These are phyloP conservation scores for Bemisia tabaci DNA, from an alignment of 1,140 invertebrate genomes.

Conservation along the genomic window DNA sequence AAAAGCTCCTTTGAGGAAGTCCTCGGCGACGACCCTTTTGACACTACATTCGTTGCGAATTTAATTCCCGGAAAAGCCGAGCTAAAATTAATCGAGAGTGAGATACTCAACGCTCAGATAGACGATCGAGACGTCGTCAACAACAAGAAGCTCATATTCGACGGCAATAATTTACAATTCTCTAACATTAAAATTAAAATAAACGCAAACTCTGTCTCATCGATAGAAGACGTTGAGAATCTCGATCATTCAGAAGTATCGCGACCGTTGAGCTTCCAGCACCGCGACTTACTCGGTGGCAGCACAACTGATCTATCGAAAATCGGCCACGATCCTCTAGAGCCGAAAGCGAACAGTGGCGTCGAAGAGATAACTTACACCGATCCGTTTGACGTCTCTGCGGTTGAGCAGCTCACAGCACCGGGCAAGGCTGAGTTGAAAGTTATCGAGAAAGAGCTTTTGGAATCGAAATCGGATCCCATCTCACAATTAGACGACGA, in stretches of 20 bases:
- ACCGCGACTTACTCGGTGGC: constrained; percentile 33
- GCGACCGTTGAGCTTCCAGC: constrained; percentile 17
- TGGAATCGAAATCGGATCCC: constrained; percentile 6
- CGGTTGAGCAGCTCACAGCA: constrained; percentile 46
- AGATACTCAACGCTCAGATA: constrained; percentile 28
- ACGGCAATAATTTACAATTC: constrained; percentile 10
- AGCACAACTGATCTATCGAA: constrained; percentile 58
- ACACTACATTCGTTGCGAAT: constrained; percentile 67
- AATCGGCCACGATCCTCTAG: constrained; percentile 49
- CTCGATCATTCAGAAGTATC: constrained; percentile 11
- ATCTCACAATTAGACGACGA: constrained; percentile 28
- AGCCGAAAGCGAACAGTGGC: constrained; percentile 38
- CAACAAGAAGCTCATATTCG: constrained; percentile 7
- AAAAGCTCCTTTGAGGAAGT: constrained; percentile 26
- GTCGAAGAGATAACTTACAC: constrained; percentile 31
- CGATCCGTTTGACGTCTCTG: constrained; percentile 74
- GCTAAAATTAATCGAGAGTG: constrained; percentile 45
- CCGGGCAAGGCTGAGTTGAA: constrained; percentile 60
- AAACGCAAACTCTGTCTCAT: constrained; percentile 8
- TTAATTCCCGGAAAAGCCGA: constrained; percentile 53
- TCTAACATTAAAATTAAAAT: constrained; percentile 11
- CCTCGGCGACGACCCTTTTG: constrained; percentile 58
- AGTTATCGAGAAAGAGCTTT: constrained; percentile 52
- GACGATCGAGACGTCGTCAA: constrained; percentile 9
- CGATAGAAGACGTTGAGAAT: constrained; percentile 4